These are phyloP conservation scores for Champsocephalus esox DNA, from an alignment of 2,797 vertebrate species.

Conservation along the genomic window DNA sequence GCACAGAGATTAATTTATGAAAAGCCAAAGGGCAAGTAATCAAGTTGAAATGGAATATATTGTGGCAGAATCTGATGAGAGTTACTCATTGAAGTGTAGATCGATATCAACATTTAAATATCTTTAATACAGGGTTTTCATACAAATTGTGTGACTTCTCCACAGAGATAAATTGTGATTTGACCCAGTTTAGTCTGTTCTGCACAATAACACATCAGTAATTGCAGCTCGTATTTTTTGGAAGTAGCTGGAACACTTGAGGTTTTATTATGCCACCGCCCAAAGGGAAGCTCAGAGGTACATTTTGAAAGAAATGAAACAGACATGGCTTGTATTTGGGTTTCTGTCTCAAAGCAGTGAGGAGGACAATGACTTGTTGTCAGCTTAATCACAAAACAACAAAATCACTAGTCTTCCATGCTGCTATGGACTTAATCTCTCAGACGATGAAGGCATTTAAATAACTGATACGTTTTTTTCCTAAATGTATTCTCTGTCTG, in stretches of 20 bases:
- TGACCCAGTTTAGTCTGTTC: slow-evolving; percentile 5
- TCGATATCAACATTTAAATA: slow-evolving; percentile 38
- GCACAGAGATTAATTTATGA: slow-evolving; percentile 20
- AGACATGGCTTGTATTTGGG: background rate
- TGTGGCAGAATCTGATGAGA: slow-evolving; percentile 30
- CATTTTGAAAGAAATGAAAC: background rate
- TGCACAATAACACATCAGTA: background rate
- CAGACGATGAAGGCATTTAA: background rate
- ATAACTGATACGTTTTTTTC: background rate
- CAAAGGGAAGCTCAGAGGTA: background rate
- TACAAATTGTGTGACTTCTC: background rate
- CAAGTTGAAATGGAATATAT: slow-evolving; percentile 43
- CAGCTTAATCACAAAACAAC: slow-evolving; percentile 89
- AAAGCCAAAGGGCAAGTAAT: slow-evolving; percentile 38
- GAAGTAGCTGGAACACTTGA: background rate
- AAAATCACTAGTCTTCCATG: slow-evolving; percentile 99
- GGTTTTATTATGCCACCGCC: background rate
- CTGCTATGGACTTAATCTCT: slow-evolving; percentile 78
- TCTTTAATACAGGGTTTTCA: background rate
- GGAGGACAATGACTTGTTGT: slow-evolving; percentile 97
- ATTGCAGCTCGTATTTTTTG: slow-evolving; percentile 7
- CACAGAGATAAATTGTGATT: background rate
- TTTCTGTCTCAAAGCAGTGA: slow-evolving; percentile 80
- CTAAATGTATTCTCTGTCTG: background rate
- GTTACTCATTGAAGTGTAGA: slow-evolving; percentile 10